phyloP scores from a whole-genome alignment of 1,140 invertebrate species.

The Lutraria rhynchaena region DNA sequence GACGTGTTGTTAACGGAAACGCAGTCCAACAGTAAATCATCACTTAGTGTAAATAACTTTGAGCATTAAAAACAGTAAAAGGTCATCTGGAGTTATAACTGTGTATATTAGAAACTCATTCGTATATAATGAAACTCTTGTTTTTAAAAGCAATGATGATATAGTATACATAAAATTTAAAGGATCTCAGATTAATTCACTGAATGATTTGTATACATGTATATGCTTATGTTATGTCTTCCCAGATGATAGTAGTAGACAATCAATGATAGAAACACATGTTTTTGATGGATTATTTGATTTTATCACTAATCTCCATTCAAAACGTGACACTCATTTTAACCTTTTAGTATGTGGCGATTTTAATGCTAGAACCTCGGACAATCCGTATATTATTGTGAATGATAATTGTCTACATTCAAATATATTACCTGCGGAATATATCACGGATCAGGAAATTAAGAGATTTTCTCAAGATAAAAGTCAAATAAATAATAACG shows the following conservation, averaged over 20 bases:
- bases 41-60: conserved; percentile 15
- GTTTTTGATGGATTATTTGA: conserved; percentile 12
- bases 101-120: conserved; percentile 1
- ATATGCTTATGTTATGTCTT: not conserved
- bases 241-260: conserved; percentile 7
- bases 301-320: not conserved
- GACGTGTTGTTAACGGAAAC: conserved; percentile 8
- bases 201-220: conserved; percentile 8
- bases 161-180: not conserved
- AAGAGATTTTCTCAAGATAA: conserved; percentile 20
- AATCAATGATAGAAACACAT: conserved; percentile 17
- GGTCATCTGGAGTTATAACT: conserved; percentile 13
- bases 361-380: not conserved
- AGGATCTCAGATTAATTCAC: not conserved
- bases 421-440: conserved; percentile 2
- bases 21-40: not conserved
- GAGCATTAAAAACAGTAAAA: conserved; percentile 5
- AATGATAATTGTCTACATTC: not conserved
- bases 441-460: not conserved
- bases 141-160: not conserved
- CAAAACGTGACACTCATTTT: not conserved
- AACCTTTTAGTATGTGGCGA: not conserved
- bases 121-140: conserved; percentile 2
- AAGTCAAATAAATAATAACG: conserved; percentile 10
- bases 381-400: too few relatives aligned